These are phyloP conservation scores for Edolisoma coerulescens DNA, from an alignment of 2,113 vertebrate species.

Conservation along the genomic window DNA sequence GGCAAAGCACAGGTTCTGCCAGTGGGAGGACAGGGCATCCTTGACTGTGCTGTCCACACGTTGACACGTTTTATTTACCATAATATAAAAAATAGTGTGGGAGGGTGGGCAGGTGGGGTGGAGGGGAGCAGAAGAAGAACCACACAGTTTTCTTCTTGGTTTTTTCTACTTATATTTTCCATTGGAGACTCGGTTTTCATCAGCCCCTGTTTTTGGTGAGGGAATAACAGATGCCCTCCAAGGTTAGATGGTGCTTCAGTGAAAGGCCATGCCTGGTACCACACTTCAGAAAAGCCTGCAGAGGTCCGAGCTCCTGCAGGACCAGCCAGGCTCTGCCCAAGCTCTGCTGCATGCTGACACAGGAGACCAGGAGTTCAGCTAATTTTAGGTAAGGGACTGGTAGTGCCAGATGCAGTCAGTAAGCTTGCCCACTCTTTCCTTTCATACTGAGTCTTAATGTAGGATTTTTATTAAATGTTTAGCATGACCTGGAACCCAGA, in stretches of 20 bases:
- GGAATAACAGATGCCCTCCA: not conserved
- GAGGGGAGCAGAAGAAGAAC: not conserved
- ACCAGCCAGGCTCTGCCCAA: not conserved
- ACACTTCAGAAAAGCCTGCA: not conserved
- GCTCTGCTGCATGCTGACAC: not conserved
- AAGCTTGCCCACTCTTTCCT: not conserved
- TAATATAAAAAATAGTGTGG: fast-evolving
- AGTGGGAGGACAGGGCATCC: not conserved
- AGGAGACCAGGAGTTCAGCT: not conserved
- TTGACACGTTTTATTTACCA: not conserved
- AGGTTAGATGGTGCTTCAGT: not conserved
- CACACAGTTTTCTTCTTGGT: not conserved
- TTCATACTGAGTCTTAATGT: not conserved
- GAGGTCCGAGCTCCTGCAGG: not conserved
- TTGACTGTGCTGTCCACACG: not conserved
- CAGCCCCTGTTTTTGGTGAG: not conserved
- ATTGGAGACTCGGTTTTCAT: not conserved
- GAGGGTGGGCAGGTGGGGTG: not conserved
- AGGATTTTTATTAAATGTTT: slow-evolving; percentile 18
- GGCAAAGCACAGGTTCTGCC: not conserved
- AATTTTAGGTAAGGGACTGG: not conserved
- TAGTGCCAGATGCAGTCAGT: not conserved
- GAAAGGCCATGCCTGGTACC: not conserved
- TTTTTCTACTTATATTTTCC: not conserved
- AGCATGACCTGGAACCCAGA: not conserved